Base-by-base conservation (phyloP, 2,888 invertebrate species). In the Acronicta psi region DNA sequence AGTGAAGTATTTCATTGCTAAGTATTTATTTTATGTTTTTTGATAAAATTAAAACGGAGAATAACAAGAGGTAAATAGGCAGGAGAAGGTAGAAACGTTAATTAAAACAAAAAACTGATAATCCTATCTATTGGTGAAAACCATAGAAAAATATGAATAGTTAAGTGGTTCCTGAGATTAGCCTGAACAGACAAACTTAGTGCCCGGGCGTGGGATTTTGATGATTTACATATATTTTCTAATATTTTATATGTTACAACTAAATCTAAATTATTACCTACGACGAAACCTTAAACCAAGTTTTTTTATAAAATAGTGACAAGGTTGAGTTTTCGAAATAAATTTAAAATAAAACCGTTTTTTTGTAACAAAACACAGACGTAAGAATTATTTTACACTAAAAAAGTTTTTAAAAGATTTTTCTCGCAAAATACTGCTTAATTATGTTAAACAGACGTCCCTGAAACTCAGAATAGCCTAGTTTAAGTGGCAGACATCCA, bases 401-500 rank as follows among this genome's bases (percentile, higher is more conserved):
- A 59, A 74, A 65, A 73, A 59, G 40, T 9, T 57, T 65, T 63
- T 53, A 53, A 65, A 67, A 71, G 58, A 67, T 60, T 65, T 73
- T 51, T 50, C 44, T 51, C 54, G 14, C 46, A 54, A 78, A 65
- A 77, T 68, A 71, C 69, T 67, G 79, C 59, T 76, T 77, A 69
- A 72, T 76, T 75, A 76, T 76, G 78, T 65, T 69, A 76, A 77
- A 67, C 56, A 75, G 65, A 40, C 64, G 58, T 61, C 66, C 58
- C 61, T 58, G 46, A 69, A 75, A 55, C 71, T 69, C 69, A 47
- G 31, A 73, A 78, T 56, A 40, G 67, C 71, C 62, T 69, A 76
- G 62, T 73, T 65, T 67, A 67, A 61, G 56, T 66, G 42, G 53
- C 54, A 68, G 72, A 74, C 66, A 70, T 53, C 64, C 59, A 76